Percentiles rank a stretch among this genome's conserved stretches.
Conservation (phyloP, 2,888 invertebrate genomes). For the Mimumesa dahlbomi region DNA sequence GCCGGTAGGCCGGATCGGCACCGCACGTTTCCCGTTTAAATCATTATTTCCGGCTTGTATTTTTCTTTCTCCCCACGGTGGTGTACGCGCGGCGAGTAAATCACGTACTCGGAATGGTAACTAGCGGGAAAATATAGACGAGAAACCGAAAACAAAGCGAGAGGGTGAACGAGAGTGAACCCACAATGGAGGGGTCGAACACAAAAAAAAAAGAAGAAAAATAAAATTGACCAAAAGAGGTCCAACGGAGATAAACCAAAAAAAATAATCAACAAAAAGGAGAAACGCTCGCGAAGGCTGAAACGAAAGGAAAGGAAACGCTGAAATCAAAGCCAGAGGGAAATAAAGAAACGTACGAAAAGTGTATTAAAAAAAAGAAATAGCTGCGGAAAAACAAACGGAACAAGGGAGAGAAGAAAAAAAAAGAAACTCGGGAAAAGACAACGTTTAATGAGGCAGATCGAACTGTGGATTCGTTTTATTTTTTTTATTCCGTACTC, state of each 20-base stretch:
- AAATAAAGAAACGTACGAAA: not conserved
- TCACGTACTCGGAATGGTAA: constrained; percentile 36
- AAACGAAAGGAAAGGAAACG: not conserved
- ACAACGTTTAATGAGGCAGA: too few relatives aligned
- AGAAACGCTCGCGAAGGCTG: not conserved
- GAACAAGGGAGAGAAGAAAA: too few relatives aligned
- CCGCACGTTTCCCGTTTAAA: constrained; percentile 29
- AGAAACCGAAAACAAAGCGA: not conserved
- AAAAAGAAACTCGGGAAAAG: too few relatives aligned
- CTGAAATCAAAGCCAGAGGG: too few relatives aligned
- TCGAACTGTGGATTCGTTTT: too few relatives aligned
- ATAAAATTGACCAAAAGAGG: too few relatives aligned
- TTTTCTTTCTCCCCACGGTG: not conserved
- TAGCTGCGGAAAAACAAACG: too few relatives aligned
- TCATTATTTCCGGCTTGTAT: constrained; percentile 41
- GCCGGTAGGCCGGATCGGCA: constrained; percentile 9
- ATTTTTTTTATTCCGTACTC: constrained; percentile 2
- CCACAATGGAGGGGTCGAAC: not conserved
- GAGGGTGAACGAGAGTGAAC: not conserved
- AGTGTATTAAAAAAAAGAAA: too few relatives aligned
- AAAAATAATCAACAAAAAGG: too few relatives aligned
- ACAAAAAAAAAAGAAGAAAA: not conserved
- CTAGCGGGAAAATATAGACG: constrained; percentile 32
- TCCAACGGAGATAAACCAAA: too few relatives aligned
- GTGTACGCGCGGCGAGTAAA: constrained; percentile 43